These are phyloP conservation scores for Zygothrica quintamaculata DNA, from an alignment of 2,888 invertebrate genomes.

Conservation along the genomic window DNA sequence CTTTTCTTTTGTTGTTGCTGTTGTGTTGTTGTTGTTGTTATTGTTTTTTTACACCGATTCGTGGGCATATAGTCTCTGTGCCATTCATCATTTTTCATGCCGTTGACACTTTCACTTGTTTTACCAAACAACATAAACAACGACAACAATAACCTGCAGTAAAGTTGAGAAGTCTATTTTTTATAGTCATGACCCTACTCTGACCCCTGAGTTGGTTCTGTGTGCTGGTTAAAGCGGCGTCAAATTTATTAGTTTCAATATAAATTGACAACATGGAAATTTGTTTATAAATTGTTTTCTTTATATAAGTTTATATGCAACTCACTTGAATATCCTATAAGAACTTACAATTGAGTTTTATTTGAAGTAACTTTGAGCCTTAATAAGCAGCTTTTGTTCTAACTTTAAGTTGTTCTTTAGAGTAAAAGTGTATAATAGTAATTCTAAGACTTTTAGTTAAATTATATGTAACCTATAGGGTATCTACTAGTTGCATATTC, in stretches of 20 bases:
- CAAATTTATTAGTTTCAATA: conserved; percentile 79
- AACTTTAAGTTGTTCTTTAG: too few species aligned
- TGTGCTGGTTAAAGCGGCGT: conserved; percentile 60
- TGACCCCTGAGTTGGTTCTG: conserved; percentile 20
- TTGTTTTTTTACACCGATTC: conserved; percentile 12
- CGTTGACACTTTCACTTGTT: conserved; percentile 80
- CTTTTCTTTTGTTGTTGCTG: conserved; percentile 1
- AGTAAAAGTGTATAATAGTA: too few species aligned
- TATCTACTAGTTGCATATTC: too few species aligned
- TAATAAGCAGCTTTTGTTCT: too few species aligned
- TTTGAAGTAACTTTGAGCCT: too few species aligned
- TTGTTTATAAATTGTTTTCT: conserved; percentile 60
- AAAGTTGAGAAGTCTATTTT: conserved; percentile 75
- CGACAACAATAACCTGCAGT: conserved; percentile 30
- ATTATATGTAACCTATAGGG: too few species aligned
- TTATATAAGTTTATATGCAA: conserved; percentile 13
- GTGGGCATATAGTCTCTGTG: conserved; percentile 52
- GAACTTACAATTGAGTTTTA: too few species aligned
- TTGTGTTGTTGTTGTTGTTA: too few species aligned
- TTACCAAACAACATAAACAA: conserved; percentile 61
- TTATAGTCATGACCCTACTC: conserved; percentile 40
- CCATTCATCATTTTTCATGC: conserved; percentile 78
- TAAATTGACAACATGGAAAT: conserved; percentile 75
- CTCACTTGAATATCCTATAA: conserved; percentile 20
- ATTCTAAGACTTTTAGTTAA: too few species aligned